Base-by-base conservation (phyloP, 2,113 vertebrate species). In the Aplodontia rufa region DNA sequence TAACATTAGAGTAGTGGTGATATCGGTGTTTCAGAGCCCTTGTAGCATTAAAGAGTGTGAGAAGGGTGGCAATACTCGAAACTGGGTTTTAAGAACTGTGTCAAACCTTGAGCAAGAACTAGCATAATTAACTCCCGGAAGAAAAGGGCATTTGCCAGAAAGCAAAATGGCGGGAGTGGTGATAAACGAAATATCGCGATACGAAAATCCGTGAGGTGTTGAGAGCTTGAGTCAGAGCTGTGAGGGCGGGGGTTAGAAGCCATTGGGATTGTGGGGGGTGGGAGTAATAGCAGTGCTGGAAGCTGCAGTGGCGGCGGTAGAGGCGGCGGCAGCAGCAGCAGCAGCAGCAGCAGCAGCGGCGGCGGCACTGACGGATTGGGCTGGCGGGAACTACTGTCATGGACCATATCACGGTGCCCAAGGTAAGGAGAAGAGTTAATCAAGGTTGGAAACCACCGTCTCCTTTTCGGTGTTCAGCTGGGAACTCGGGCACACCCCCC, bases 351-450 rank as follows among this genome's bases (percentile, higher is more conserved):
- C 30, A 40, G 87, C 28, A 49, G 47, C 37, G 32, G 47, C 62
- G 68, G 22, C 37, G 40, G 24, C 28, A 1, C 10, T 51, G 62
- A 62, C 17, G 17, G 1, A 10, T 71, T 45, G 10, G 6, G 32
- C 66, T 49, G 66, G 45, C 3, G 49, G 53, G 53, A 86, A 69
- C 40, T 40, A 55, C 45, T 19, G 91, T 55, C 88, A 98, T 98
- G 98, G 98, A 98, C 75, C 94, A 98, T 81, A 98, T 98, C 90
- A 97, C 94, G 5, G 98, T 98, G 13, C 98, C 98, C 0, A 98
- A 98, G 98, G 98, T 98, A 97, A 96, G 96, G 1, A 6, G 45
- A 28, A 12, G 28, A 49, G 13, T 51, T 72, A 58, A 19, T 42
- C 8, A n/a, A 84, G 35, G 16, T 22, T 40, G 9, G 84, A 42